phyloP scores from a whole-genome alignment of 1,140 invertebrate species.

The Dufourea novaeangliae region DNA sequence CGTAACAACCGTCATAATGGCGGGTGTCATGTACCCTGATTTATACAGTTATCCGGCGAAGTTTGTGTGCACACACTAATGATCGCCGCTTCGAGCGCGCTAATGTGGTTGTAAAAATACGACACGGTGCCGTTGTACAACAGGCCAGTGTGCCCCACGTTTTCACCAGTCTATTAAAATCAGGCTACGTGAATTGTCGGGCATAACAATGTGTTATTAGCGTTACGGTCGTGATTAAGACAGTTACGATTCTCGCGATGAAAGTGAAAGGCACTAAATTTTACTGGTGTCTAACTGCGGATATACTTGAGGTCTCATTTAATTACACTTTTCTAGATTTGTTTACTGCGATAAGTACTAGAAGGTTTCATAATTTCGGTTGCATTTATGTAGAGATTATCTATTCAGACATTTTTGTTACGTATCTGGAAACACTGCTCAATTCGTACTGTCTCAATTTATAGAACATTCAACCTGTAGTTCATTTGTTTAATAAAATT shows the following conservation, averaged over 20 bases:
- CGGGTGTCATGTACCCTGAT: constrained; percentile 15
- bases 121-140: background rate
- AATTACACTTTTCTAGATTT: no score
- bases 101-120: constrained; percentile 7
- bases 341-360: no score
- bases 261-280: constrained; percentile 14
- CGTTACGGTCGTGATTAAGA: background rate
- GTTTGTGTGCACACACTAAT: background rate
- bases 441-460: no score
- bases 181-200: background rate
- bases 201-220: constrained; percentile 19
- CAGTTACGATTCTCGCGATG: background rate
- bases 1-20: constrained; percentile 20
- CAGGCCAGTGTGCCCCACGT: background rate
- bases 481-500: no score
- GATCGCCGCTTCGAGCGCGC: background rate
- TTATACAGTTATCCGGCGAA: constrained; percentile 34
- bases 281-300: background rate
- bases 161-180: constrained; percentile 5
- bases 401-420: no score
- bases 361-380: no score
- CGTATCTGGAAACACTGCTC: no score
- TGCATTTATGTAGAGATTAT: no score
- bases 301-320: no score
- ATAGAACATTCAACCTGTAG: no score